A percentile compares a stretch with the other conserved stretches of the same genome.
Evolutionary conservation across 2,113 vertebrate genomes (phyloP).

Genomic region (Toxostoma redivivum): DNA sequence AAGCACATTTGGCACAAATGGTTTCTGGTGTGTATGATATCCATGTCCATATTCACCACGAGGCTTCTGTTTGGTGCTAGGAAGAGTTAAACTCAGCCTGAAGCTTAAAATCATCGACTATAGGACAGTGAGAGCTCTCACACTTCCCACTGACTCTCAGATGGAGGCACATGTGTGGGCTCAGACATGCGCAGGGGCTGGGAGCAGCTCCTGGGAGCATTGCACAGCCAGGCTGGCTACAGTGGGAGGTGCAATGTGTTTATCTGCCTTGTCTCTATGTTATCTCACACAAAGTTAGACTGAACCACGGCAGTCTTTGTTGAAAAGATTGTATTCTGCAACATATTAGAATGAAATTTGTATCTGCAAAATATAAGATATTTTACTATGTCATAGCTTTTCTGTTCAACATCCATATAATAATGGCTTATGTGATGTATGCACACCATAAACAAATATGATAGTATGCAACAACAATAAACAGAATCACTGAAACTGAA

Average conservation of each 20-base stretch:
- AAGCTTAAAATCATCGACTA: neutral
- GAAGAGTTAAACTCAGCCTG: slow-evolving; percentile 10
- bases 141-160: slow-evolving; percentile 21
- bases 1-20: neutral
- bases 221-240: neutral
- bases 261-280: neutral
- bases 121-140: neutral
- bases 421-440: fast-evolving
- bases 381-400: neutral
- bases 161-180: slow-evolving; percentile 11
- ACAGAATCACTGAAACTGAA: neutral
- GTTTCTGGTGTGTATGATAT: fast-evolving
- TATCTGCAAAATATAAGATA: neutral
- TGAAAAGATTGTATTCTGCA: neutral
- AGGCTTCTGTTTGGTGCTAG: neutral
- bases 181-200: neutral
- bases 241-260: neutral
- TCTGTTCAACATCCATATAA: neutral
- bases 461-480: neutral
- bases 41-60: fast-evolving
- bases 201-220: neutral
- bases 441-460: neutral
- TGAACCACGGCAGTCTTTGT: neutral
- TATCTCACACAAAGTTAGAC: neutral
- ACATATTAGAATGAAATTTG: fast-evolving